Conservation (phyloP, 1,140 invertebrate genomes). For the Odontomachus brunneus region DNA sequence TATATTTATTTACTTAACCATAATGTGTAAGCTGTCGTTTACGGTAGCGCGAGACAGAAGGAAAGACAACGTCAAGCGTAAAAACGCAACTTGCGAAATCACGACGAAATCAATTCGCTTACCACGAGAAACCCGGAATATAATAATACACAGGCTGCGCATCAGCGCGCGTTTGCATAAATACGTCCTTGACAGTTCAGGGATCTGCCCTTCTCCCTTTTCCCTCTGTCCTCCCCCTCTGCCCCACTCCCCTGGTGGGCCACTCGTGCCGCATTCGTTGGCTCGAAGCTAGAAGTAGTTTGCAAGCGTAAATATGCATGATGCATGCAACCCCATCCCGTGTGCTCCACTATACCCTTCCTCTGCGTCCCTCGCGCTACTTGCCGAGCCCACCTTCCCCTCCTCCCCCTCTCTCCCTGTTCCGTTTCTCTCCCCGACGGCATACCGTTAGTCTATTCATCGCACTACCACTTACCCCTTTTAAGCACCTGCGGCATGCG, state of each 20-base stretch:
- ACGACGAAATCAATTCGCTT: conserved; percentile 7
- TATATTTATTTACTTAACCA: too few species aligned
- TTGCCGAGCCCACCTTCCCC: conserved; percentile 14
- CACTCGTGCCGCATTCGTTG: conserved; percentile 25
- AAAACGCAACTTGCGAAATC: background rate
- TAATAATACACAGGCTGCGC: conserved; percentile 31
- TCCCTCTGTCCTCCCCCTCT: background rate
- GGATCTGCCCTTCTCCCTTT: background rate
- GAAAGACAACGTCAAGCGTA: background rate
- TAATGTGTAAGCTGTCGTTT: too few species aligned
- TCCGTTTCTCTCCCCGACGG: conserved; percentile 3
- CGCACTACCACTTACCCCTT: conserved; percentile 68
- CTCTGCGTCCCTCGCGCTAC: background rate
- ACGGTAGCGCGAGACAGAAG: too few species aligned
- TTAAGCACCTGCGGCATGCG: conserved; percentile 50
- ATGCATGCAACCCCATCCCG: conserved; percentile 66
- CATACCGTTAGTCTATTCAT: conserved; percentile 75
- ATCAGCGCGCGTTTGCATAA: conserved; percentile 68
- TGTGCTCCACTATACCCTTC: background rate
- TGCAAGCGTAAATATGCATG: conserved; percentile 77
- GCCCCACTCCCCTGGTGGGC: conserved; percentile 4
- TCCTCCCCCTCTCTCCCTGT: too few species aligned
- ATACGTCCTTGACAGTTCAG: conserved; percentile 65
- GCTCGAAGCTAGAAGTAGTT: conserved; percentile 47
- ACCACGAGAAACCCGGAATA: background rate